phyloP scores from a whole-genome alignment of 2,797 vertebrate species.

The Liparis tanakae region DNA sequence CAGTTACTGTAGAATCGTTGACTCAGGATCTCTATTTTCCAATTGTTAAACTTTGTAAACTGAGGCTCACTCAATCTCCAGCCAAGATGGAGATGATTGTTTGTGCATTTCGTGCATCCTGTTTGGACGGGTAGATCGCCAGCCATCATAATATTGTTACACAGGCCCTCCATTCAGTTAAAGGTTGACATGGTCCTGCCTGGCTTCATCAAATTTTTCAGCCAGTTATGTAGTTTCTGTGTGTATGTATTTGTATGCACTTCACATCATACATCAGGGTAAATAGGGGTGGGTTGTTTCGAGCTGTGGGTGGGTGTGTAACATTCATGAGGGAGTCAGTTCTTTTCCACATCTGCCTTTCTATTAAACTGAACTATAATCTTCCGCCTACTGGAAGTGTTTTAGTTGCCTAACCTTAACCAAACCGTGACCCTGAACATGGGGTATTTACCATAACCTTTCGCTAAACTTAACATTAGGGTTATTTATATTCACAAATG shows the following conservation, averaged over 20 bases:
- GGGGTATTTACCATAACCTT: neutral
- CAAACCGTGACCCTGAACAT: neutral
- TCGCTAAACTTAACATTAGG: neutral
- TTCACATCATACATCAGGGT: neutral
- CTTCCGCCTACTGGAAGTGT: neutral
- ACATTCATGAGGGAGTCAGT: neutral
- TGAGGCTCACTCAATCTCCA: neutral
- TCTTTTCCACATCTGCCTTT: neutral
- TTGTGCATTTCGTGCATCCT: conserved; percentile 7
- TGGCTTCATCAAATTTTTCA: neutral
- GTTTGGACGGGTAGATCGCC: conserved; percentile 1
- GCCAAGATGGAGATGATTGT: conserved; percentile 17
- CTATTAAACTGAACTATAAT: neutral
- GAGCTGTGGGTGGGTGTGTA: neutral
- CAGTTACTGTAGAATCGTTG: conserved; percentile 49
- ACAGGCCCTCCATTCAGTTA: neutral
- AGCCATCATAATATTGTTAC: neutral
- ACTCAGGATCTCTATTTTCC: conserved; percentile 44
- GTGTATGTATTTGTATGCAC: neutral
- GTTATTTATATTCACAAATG: neutral
- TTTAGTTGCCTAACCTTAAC: conserved; percentile 1
- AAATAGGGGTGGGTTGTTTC: neutral
- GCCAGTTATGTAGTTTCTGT: neutral
- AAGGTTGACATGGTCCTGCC: neutral
- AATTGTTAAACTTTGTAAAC: conserved; percentile 1